phyloP scores from a whole-genome alignment of 2,888 invertebrate species.

The Euplagia quadripunctaria region DNA sequence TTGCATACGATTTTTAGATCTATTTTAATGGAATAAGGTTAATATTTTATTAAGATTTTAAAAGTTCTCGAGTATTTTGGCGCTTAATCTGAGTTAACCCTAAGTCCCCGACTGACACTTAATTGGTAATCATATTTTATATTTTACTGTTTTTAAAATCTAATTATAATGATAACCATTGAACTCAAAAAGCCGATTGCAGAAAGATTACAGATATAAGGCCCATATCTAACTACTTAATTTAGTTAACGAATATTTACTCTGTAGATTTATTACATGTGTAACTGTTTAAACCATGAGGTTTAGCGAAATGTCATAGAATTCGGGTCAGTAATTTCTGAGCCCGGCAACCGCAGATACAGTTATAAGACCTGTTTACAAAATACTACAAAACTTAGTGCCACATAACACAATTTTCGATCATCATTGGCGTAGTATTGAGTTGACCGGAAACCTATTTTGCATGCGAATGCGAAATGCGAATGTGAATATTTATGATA shows the following conservation, averaged over 20 bases:
- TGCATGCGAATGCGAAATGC: not conserved
- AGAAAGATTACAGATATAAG: not conserved
- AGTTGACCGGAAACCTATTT: not conserved
- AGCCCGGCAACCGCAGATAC: conserved; percentile 9
- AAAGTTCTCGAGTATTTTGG: not conserved
- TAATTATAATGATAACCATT: too few relatives aligned
- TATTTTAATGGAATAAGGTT: not conserved
- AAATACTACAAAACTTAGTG: not conserved
- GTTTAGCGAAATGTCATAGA: conserved; percentile 3
- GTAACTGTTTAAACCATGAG: not conserved
- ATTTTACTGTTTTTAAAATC: too few relatives aligned
- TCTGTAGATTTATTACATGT: not conserved
- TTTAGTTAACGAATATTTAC: not conserved
- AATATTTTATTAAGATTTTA: too few relatives aligned
- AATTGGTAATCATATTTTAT: too few relatives aligned
- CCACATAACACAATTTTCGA: not conserved
- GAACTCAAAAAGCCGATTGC: too few relatives aligned
- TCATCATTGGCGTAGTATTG: conserved; percentile 1
- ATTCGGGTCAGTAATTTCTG: conserved; percentile 13
- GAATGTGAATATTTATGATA: not conserved
- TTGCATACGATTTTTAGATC: not conserved
- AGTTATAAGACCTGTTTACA: conserved; percentile 14
- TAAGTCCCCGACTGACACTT: too few relatives aligned
- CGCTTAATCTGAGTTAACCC: not conserved
- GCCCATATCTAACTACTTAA: not conserved